A percentile compares a stretch with the other conserved stretches of the same genome.
phyloP scores from a whole-genome alignment of 2,113 vertebrate genomes.

The Loxodonta africana region DNA sequence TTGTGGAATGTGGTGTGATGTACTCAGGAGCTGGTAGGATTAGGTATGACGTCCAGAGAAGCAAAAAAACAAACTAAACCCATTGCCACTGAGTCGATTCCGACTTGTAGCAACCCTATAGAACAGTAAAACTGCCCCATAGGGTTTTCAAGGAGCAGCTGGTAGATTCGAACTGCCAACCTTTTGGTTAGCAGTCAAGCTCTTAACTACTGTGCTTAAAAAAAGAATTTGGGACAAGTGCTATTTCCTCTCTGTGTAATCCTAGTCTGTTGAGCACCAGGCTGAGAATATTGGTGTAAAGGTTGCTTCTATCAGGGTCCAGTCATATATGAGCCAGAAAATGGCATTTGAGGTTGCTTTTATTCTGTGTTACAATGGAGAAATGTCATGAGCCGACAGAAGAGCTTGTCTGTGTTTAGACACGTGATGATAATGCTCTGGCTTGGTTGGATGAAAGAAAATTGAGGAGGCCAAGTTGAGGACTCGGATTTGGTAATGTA shows the following conservation, averaged over 20 bases:
- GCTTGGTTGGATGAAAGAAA: background rate
- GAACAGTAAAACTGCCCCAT: no score
- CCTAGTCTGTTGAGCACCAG: background rate
- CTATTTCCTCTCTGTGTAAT: background rate
- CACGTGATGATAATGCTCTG: background rate
- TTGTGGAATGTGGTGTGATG: background rate
- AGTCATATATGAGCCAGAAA: slow-evolving; percentile 24
- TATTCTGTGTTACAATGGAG: slow-evolving; percentile 13
- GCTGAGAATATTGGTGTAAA: slow-evolving; percentile 38
- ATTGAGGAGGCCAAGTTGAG: slow-evolving; percentile 1
- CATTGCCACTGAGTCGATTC: no score
- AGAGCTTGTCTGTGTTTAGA: slow-evolving; percentile 67
- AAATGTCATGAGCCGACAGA: slow-evolving; percentile 69
- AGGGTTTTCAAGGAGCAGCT: no score
- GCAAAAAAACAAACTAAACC: background rate
- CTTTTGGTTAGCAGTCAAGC: no score
- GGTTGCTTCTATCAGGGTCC: slow-evolving; percentile 24
- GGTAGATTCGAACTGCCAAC: no score
- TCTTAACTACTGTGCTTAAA: background rate
- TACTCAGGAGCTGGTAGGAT: background rate
- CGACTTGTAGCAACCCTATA: no score
- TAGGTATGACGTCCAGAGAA: background rate
- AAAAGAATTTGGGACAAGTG: background rate
- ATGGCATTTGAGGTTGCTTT: slow-evolving; percentile 50
- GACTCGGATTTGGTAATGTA: background rate